phyloP scores from a whole-genome alignment of 2,113 vertebrate species.

The Cervus canadensis region DNA sequence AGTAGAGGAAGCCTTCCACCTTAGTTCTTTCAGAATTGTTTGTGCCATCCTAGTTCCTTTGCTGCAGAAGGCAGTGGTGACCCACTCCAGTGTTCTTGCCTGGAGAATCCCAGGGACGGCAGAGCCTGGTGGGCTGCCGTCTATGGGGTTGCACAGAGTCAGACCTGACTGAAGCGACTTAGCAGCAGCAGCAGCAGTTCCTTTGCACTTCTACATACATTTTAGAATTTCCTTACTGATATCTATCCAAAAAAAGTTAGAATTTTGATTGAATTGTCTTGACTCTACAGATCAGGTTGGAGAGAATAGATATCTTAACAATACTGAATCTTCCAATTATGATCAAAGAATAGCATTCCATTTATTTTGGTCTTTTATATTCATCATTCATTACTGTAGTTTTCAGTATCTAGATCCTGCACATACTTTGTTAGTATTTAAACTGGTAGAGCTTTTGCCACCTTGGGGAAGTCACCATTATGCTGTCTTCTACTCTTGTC shows the following conservation, averaged over 20 bases:
- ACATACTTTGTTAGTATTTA: neutral
- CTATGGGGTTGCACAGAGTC: too few species aligned
- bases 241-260: neutral
- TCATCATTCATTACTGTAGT: neutral
- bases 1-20: neutral
- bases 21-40: neutral
- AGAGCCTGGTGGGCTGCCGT: too few species aligned
- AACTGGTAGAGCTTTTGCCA: neutral
- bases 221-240: neutral
- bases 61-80: neutral
- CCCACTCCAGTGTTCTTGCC: too few species aligned
- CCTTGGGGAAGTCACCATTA: neutral
- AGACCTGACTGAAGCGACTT: too few species aligned
- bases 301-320: neutral
- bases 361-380: neutral
- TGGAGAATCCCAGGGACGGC: too few species aligned
- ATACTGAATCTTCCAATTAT: neutral
- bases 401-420: neutral
- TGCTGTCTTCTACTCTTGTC: neutral
- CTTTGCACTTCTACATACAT: neutral
- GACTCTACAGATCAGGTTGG: neutral
- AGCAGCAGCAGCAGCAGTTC: neutral
- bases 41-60: neutral
- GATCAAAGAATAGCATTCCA: neutral
- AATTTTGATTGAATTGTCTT: neutral